Base-by-base conservation (phyloP, 2,113 vertebrate species). In the Vulpes vulpes region DNA sequence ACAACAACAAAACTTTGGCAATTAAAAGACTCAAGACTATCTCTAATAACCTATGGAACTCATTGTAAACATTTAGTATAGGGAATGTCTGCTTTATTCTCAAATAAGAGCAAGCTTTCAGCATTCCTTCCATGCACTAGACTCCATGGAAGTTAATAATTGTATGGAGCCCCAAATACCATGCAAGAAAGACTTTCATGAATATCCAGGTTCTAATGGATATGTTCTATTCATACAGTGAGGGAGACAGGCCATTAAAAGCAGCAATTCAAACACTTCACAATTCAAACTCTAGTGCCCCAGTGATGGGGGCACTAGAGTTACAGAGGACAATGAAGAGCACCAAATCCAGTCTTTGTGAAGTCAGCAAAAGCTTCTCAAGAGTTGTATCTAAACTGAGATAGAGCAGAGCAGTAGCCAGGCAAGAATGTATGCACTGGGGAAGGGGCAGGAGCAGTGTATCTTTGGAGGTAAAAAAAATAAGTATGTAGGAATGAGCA, bases 1-100 rank as follows among this genome's bases (percentile, higher is more conserved):
- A 88, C 14, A 69, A 60, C 11, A 67, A 16, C 30, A 85, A 85
- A 55, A 20, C 22, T 57, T 73, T 4, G 32, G n/a, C 8, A 93
- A 93, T 94, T 16, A 49, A 79, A 97, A 94, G 64, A 93, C 6
- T 59, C 62, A 59, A 35, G 60, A 94, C 81, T 85, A 65, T 53
- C 30, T 92, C 59, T 91, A 88, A 84, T 74, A 78, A 90, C 76
- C 49, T 71, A 7, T 49, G 16, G 82, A 51, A 57, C 14, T 78
- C 38, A 51, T 81, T 81, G 2, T 17, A 96, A 94, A 89, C 9
- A 82, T 65, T 88, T 81, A 76, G 84, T 10, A 92, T 22, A 55
- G 7, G 5, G 89, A 95, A 94, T 64, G 67, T 25, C 51, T 79
- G 20, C 86, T 94, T 91, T 79, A 57, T 89, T 93, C 22, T 32